These are phyloP conservation scores for Potamarius usumacintae DNA, from an alignment of 2,113 vertebrate genomes.

Conservation along the genomic window DNA sequence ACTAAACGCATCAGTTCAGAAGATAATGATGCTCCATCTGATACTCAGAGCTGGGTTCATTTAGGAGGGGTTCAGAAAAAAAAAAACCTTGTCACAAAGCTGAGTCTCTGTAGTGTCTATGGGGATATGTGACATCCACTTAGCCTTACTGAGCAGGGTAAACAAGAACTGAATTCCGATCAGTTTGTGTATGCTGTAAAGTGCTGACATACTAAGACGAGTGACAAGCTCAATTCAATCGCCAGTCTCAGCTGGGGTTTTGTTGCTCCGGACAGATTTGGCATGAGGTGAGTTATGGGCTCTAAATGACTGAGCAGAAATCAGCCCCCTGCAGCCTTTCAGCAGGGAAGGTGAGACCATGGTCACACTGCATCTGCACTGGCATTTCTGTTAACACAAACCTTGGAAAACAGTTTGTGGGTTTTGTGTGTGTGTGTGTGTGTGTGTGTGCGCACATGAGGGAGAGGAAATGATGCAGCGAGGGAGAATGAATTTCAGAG, in stretches of 20 bases:
- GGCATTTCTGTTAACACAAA: background rate
- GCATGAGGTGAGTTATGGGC: constrained; percentile 30
- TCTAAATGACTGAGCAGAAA: background rate
- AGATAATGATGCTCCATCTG: constrained; percentile 28
- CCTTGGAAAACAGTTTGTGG: background rate
- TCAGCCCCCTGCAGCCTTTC: constrained; percentile 10
- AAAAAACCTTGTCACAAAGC: background rate
- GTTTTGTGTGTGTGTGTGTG: background rate
- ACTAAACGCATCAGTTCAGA: constrained; percentile 27
- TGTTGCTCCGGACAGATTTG: constrained; percentile 18
- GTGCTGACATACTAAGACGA: constrained; percentile 10
- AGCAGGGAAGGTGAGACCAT: background rate
- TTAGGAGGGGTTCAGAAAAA: background rate
- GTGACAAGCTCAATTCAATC: constrained; percentile 33
- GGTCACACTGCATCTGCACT: constrained; percentile 7
- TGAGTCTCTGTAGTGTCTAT: background rate
- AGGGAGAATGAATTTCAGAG: too few relatives aligned
- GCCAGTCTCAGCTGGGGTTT: constrained; percentile 21
- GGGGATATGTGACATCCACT: background rate
- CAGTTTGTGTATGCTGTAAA: constrained; percentile 11
- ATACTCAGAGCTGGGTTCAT: background rate
- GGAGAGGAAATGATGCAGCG: too few relatives aligned
- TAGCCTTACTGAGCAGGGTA: background rate
- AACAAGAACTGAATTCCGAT: constrained; percentile 7
- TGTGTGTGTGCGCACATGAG: too few relatives aligned